Conservation (phyloP, 2,797 vertebrate genomes). For the Xiphophorus birchmanni region DNA sequence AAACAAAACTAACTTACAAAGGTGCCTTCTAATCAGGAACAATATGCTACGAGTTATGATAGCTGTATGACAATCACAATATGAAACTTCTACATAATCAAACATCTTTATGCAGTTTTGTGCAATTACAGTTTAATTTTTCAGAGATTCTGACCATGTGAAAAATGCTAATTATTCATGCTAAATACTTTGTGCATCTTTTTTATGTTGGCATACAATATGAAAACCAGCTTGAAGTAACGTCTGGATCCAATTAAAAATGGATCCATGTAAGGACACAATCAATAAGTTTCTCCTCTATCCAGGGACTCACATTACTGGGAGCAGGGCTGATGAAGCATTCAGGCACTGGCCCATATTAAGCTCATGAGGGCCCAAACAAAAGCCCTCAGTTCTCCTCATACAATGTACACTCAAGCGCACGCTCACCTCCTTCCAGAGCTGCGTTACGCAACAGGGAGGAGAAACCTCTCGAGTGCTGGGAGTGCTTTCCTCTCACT, state of each 20-base stretch:
- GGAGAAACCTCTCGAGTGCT: constrained; percentile 54
- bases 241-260: background rate
- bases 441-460: constrained; percentile 64
- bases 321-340: constrained; percentile 10
- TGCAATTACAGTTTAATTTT: background rate
- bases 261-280: background rate
- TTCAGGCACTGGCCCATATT: constrained; percentile 46
- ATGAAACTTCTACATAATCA: background rate
- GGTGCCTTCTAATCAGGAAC: background rate
- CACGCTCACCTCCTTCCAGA: constrained; percentile 25
- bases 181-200: background rate
- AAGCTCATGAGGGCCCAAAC: constrained; percentile 49
- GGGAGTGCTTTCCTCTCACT: constrained; percentile 58
- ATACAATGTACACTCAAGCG: constrained; percentile 22
- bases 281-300: background rate
- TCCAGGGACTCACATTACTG: constrained; percentile 15
- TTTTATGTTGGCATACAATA: background rate
- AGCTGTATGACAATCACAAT: background rate
- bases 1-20: background rate
- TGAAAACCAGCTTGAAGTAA: background rate
- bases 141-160: background rate
- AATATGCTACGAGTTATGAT: background rate
- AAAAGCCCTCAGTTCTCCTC: constrained; percentile 58
- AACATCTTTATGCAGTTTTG: background rate
- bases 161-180: background rate